Evolutionary conservation across 2,888 invertebrate genomes (phyloP).

Genomic region (Andrena praecox): DNA sequence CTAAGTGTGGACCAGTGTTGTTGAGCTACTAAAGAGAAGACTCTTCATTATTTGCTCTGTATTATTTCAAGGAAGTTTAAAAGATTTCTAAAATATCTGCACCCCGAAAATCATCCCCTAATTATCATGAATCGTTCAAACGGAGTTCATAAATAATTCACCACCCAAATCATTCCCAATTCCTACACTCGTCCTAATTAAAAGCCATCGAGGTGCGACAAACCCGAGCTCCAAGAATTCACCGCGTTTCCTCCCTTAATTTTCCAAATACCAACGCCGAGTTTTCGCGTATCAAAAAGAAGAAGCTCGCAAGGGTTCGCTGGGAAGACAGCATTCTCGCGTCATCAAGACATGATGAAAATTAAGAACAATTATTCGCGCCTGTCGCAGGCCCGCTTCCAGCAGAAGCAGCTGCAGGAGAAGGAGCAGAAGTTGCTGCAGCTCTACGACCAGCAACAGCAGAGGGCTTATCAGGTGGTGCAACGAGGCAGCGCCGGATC

Average conservation of each 20-base stretch:
- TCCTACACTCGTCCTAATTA: too few species aligned
- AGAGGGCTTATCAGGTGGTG: conserved; percentile 88
- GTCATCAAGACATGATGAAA: conserved; percentile 24
- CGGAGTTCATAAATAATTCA: too few species aligned
- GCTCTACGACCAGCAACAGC: conserved; percentile 89
- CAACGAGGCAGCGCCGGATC: conserved; percentile 86
- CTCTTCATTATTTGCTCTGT: too few species aligned
- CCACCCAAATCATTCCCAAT: too few species aligned
- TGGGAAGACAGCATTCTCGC: neutral
- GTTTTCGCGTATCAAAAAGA: neutral
- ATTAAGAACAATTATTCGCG: conserved; percentile 48
- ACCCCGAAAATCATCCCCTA: too few species aligned
- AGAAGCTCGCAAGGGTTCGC: neutral
- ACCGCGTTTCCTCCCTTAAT: neutral
- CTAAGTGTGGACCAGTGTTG: too few species aligned
- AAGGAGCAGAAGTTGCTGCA: conserved; percentile 92
- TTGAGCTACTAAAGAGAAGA: too few species aligned
- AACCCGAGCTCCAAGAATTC: neutral
- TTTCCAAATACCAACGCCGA: neutral
- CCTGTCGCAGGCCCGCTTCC: conserved; percentile 90
- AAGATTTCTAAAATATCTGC: too few species aligned
- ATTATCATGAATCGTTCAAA: too few species aligned
- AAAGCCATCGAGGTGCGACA: too few species aligned
- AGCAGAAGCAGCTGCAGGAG: conserved; percentile 93
- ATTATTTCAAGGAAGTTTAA: too few species aligned